phyloP scores from a whole-genome alignment of 2,888 invertebrate genomes.

The Eristalinus sepulchralis region DNA sequence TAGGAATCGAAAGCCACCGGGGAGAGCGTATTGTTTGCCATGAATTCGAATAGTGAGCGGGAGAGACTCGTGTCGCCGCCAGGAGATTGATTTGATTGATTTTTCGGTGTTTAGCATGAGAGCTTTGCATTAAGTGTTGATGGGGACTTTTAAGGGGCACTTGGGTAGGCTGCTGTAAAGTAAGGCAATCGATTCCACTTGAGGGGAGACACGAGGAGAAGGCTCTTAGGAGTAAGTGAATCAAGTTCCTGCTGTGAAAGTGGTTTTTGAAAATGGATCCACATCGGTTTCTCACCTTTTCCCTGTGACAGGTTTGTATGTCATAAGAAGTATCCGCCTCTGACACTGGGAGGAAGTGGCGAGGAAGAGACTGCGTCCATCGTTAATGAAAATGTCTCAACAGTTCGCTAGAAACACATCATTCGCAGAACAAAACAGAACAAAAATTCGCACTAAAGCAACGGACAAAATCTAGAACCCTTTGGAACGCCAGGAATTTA shows the following conservation, averaged over 20 bases:
- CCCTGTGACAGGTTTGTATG: no score
- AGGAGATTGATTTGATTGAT: background rate
- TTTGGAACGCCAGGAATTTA: background rate
- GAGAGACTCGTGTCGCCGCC: background rate
- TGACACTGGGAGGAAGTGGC: no score
- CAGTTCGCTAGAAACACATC: no score
- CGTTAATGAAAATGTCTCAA: no score
- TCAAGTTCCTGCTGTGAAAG: no score
- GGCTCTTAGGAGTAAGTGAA: no score
- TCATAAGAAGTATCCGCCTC: no score
- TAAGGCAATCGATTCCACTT: background rate
- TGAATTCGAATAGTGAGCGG: background rate
- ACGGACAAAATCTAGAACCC: background rate
- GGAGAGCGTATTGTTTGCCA: slow-evolving; percentile 15
- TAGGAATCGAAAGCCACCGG: slow-evolving; percentile 1
- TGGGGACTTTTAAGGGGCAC: background rate
- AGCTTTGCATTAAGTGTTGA: background rate
- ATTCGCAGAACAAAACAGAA: no score
- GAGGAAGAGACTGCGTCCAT: no score
- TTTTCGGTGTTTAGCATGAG: background rate
- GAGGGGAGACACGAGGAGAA: background rate
- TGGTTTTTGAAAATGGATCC: no score
- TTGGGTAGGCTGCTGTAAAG: background rate
- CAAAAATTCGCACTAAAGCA: background rate
- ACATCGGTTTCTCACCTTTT: no score